Evolutionary conservation across 2,888 invertebrate species (phyloP).

Genomic region (Caenorhabditis japonica): DNA sequence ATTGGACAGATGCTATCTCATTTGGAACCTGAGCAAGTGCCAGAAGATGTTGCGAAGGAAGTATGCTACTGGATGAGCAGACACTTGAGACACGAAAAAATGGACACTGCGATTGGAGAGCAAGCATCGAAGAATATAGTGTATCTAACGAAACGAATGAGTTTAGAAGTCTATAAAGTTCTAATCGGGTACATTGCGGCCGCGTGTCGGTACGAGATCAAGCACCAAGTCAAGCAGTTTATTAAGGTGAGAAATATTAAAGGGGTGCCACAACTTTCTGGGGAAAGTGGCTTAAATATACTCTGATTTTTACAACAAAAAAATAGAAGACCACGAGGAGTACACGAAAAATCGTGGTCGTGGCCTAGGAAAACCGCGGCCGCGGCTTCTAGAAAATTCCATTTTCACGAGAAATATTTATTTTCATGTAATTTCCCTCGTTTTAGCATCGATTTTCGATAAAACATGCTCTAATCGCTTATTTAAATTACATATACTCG

Average conservation of each 20-base stretch:
- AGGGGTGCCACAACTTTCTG: no score
- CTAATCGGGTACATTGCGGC: constrained; percentile 55
- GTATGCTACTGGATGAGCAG: constrained; percentile 56
- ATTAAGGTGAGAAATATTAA: constrained; percentile 56
- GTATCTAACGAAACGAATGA: constrained; percentile 28
- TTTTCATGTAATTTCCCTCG: no score
- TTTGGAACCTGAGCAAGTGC: constrained; percentile 28
- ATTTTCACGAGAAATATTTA: no score
- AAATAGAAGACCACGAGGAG: no score
- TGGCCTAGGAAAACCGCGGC: no score
- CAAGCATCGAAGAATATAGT: constrained; percentile 66
- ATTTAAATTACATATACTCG: no score
- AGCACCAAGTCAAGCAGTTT: constrained; percentile 54
- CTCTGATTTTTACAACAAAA: no score
- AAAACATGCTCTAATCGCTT: no score
- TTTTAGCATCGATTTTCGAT: no score
- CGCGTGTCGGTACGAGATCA: constrained; percentile 65
- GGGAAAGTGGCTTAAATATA: no score
- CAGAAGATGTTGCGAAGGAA: constrained; percentile 29
- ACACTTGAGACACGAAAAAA: constrained; percentile 53
- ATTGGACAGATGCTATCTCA: constrained; percentile 62
- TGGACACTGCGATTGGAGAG: constrained; percentile 55
- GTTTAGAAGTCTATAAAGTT: constrained; percentile 38
- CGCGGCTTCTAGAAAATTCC: no score
- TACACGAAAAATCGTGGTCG: no score